Percentiles rank a stretch among this genome's conserved stretches.
Evolutionary conservation across 2,113 vertebrate species (phyloP).

Genomic region (Strix aluco): DNA sequence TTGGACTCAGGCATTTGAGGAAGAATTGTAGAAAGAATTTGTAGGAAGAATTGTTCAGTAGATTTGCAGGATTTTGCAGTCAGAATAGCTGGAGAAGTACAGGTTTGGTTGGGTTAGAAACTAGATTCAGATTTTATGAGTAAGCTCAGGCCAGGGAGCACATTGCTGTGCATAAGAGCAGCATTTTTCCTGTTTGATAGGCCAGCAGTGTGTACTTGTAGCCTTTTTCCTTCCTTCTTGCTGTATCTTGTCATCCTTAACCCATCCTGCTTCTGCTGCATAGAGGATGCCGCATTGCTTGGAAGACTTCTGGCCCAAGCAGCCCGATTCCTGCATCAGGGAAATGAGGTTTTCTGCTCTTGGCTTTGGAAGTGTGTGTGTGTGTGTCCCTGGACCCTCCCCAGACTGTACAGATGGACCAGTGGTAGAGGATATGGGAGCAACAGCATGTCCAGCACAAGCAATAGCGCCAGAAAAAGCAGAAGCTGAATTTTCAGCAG

Average conservation of each 20-base stretch:
- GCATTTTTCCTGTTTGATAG: not conserved
- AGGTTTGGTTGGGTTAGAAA: not conserved
- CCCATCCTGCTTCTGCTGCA: not conserved
- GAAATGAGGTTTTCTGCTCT: not conserved
- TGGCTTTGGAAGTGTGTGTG: conserved; percentile 1
- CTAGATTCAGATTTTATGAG: not conserved
- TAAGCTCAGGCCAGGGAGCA: not conserved
- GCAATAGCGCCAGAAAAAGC: conserved; percentile 31
- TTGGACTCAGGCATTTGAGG: not conserved
- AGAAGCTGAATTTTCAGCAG: conserved; percentile 54
- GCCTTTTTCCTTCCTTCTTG: not conserved
- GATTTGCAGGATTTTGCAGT: not conserved
- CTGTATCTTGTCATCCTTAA: not conserved
- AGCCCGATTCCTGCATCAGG: not conserved
- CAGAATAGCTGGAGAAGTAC: not conserved
- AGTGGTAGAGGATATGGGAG: conserved; percentile 15
- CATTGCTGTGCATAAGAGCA: not conserved
- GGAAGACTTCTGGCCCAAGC: not conserved
- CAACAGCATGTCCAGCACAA: conserved; percentile 36
- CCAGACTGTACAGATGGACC: conserved; percentile 47
- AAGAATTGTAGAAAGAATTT: not conserved
- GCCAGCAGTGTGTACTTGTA: not conserved
- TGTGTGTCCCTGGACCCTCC: conserved; percentile 49
- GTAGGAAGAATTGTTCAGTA: not conserved
- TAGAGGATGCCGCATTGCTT: not conserved